Percentiles rank a stretch among this genome's conserved stretches.
phyloP scores from a whole-genome alignment of 2,113 vertebrate species.

The Nettapus auritus region DNA sequence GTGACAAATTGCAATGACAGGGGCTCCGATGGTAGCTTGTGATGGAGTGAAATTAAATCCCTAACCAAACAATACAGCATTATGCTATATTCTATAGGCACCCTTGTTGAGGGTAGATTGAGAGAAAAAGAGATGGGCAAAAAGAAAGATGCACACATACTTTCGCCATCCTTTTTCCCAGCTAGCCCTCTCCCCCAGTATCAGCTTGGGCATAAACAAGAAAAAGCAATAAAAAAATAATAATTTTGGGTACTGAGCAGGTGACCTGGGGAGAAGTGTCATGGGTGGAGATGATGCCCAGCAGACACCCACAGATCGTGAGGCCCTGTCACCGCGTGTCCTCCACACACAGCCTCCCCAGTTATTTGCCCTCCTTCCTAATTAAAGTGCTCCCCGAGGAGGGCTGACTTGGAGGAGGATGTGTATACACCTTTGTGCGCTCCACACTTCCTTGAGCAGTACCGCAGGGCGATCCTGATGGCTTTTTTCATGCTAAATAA shows the following conservation, averaged over 20 bases:
- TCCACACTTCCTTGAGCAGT: constrained; percentile 45
- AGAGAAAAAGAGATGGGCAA: constrained; percentile 70
- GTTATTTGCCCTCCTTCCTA: constrained; percentile 54
- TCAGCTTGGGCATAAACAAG: background rate
- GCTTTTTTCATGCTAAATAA: constrained; percentile 71
- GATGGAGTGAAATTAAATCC: constrained; percentile 86
- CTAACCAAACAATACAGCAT: constrained; percentile 78
- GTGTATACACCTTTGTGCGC: constrained; percentile 61
- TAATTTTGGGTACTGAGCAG: background rate
- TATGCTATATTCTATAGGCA: constrained; percentile 80
- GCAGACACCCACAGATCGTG: background rate
- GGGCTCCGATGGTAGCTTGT: constrained; percentile 76
- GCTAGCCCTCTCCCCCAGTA: background rate
- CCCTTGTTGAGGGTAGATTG: constrained; percentile 83
- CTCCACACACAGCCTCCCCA: background rate
- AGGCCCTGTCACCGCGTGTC: background rate
- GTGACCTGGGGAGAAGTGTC: background rate
- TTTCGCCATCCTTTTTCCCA: constrained; percentile 55
- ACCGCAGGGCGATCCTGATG: constrained; percentile 27
- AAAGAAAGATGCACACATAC: constrained; percentile 66
- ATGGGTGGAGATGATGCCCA: background rate
- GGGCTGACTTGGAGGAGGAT: background rate
- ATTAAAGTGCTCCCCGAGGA: constrained; percentile 62
- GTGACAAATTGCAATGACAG: constrained; percentile 84
- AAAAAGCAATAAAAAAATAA: background rate